These are phyloP conservation scores for Drosophila bifasciata DNA, from an alignment of 1,140 invertebrate genomes.

Conservation along the genomic window DNA sequence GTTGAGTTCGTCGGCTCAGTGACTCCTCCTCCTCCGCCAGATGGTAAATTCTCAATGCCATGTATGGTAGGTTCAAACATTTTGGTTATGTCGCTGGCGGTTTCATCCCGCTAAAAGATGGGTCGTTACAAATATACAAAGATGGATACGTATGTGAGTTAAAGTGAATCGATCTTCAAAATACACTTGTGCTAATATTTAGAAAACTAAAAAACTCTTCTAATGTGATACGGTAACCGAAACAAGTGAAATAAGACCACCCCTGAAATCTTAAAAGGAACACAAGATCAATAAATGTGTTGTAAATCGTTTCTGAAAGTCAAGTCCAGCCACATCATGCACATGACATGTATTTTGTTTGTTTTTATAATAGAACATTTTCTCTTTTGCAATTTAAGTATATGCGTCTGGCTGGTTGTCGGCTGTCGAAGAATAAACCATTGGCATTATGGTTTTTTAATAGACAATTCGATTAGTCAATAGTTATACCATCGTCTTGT, in stretches of 20 bases:
- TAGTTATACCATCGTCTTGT: too few relatives aligned
- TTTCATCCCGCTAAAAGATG: conserved; percentile 84
- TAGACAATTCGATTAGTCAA: too few relatives aligned
- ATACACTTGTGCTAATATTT: conserved; percentile 6
- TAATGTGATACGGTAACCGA: conserved; percentile 22
- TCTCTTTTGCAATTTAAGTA: too few relatives aligned
- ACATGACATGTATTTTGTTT: too few relatives aligned
- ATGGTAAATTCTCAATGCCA: conserved; percentile 48
- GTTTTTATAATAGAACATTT: too few relatives aligned
- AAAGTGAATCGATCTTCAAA: conserved; percentile 2
- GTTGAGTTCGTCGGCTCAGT: conserved; percentile 30
- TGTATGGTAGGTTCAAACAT: conserved; percentile 80
- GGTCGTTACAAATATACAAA: conserved; percentile 57
- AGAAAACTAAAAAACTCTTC: conserved; percentile 19
- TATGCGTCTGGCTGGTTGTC: too few relatives aligned
- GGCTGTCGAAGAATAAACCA: too few relatives aligned
- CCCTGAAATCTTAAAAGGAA: too few relatives aligned
- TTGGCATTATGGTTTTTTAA: too few relatives aligned
- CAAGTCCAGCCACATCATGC: too few relatives aligned
- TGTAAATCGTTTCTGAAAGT: too few relatives aligned
- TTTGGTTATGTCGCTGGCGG: conserved; percentile 82
- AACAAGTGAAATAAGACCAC: background rate
- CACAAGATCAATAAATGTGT: too few relatives aligned
- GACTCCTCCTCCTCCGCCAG: conserved; percentile 21
- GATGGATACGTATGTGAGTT: conserved; percentile 33